Base-by-base conservation (phyloP, 2,113 vertebrate genomes). In the Hiodon alosoides region DNA sequence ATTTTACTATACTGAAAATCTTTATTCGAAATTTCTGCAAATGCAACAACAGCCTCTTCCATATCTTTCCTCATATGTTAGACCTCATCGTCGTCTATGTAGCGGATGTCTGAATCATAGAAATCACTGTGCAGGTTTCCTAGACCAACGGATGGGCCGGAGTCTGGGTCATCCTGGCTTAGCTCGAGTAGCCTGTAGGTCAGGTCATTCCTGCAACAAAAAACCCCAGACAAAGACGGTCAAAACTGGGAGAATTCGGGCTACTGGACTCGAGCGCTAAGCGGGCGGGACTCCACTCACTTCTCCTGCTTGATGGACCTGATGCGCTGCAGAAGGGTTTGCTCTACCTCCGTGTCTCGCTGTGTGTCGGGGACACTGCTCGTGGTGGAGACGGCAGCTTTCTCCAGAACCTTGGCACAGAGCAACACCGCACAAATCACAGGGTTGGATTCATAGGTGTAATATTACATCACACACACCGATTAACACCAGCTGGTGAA, bases 271-370 rank as follows among this genome's bases (percentile, higher is more conserved):
- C 46, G 50, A 69, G n/a, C 57, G 54, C 4, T 0, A 71, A 71
- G 3, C 16, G 11, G 5, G 5, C 6, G 8, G 48, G 14, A 3
- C 2, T 16, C 8, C 10, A 5, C 65, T 48, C 81, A 97, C 97
- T 98, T 99, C 76, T 98, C 94, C 76, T 98, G 89, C 79, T 99
- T 98, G 79, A 99, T 93, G 3, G 94, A 97, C 82, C 87, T 91
- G 67, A 98, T 93, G 71, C 91, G 92, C 31, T 96, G 89, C 0
- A 98, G 90, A 78, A 98, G 92, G 46, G 89, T 90, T 79, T 85
- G 92, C 79, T 92, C 89, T 2, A 87, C 83, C 0, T 93, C 93
- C 0, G 55, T 57, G 50, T 92, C 91, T 0, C 80, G 69, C 0
- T 80, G 59, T 59, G 0, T 87, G 76, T 87, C 81, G 61, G 78